Base-by-base conservation (phyloP, 2,113 vertebrate genomes). In the Crypturellus undulatus region DNA sequence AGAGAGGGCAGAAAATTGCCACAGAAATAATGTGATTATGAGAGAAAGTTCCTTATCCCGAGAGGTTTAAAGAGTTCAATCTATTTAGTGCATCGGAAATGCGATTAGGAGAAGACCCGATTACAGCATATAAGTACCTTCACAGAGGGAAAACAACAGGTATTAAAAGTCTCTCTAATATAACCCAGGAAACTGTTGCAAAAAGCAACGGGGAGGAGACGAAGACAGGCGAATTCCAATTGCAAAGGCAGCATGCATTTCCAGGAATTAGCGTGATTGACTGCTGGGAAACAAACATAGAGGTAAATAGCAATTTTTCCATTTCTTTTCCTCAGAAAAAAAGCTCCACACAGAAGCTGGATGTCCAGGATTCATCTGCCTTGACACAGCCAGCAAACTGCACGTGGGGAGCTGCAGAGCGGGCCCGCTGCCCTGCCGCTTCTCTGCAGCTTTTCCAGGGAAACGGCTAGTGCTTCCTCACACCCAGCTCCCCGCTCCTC, bases 71-170 rank as follows among this genome's bases (percentile, higher is more conserved):
- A 76, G 92, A 85, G 85, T 79, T 92, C 85, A 82, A 94, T 94
- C 88, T 88, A 83, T 76, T 90, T 64, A 7, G 79, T 77, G 93
- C 94, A 79, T 93, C 88, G 90, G 88, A 22, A 79, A 47, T 91
- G 45, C 28, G 1, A 94, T 93, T 72, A 94, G 75, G 70, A 93
- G 92, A 56, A 88, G 88, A 68, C 91, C 82, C 93, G 92, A 95
- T 94, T 95, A 62, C 79, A 79, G 71, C 3, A 25, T 21, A 0
- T 59, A 90, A 96, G 89, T 45, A 59, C 82, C 72, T 83, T 64
- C 82, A 40, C 47, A 32, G 88, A 79, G 85, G 90, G 92, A 51
- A 26, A 73, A 79, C 67, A 47, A 47, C 91, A 65, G 90, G 90
- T 69, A 76, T 12, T 42, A 6, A 32, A 82, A 88, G 82, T 70